Base-by-base conservation (phyloP, 2,888 invertebrate genomes). In the Galeruca laticollis region DNA sequence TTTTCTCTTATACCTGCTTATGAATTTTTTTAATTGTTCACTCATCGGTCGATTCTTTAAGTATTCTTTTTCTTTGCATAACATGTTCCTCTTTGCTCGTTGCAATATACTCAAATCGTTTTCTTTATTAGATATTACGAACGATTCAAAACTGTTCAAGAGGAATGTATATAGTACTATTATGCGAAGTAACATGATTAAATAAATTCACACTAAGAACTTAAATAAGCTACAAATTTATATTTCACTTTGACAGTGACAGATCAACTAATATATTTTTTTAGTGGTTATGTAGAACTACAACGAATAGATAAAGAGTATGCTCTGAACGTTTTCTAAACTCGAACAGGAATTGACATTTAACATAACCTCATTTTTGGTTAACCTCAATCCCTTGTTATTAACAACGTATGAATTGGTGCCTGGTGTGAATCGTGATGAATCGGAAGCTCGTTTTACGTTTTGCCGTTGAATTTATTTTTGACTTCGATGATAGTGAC, bases 1-100 rank as follows among this genome's bases (percentile, higher is more conserved):
- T 60, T 59, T 52, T 49, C 60, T 69, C 15, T 69, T 75, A 13
- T 52, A 35, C 49, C 67, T 62, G n/a, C 37, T 68, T 13, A 75
- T 75, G 54, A 75, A 73, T 13, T 54, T 18, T 51, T 60, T 68
- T 15, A 75, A 49, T 10, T 73, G 70, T 5, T 67, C 43, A 47
- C 75, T 75, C 33, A 75, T 21, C 8, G 75, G 75, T n/a, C 69
- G 62, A 0, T 21, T 33, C 33, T 69, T 69, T 11, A 75, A 60
- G 54, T 73, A 75, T 40, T 73, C 68, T 20, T 49, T 52, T 49
- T 73, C 75, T 65, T 63, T 71, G 6, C 59, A 43, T 8, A 73
- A 40, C 13, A 75, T 62, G 35, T 67, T 67, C 49, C 68, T 62
- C 51, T 74, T 74, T 5, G 56, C 70, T 31, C 68, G 18, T 43